phyloP scores from a whole-genome alignment of 2,113 vertebrate genomes.

The Cyphomyrus plagiostoma region DNA sequence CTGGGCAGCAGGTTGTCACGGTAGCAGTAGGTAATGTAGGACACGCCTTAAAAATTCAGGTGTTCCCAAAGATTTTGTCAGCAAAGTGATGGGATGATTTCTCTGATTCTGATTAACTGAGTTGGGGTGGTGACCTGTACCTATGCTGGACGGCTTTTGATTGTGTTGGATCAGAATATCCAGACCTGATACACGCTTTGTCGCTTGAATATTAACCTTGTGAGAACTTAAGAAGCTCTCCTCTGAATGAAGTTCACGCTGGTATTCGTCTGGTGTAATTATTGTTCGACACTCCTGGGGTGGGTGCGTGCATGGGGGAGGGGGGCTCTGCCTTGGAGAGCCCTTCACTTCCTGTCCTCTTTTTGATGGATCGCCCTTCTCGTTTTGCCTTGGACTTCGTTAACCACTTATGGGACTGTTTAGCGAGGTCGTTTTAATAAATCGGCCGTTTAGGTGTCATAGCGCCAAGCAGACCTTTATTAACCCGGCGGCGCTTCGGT shows the following conservation, averaged over 20 bases:
- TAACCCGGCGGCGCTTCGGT: conserved; percentile 10
- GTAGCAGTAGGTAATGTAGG: not conserved
- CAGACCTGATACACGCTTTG: not conserved
- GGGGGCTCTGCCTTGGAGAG: too few species aligned
- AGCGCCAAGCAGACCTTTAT: conserved; percentile 23
- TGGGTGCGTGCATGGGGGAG: not conserved
- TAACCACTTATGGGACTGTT: conserved; percentile 19
- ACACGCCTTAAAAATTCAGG: not conserved
- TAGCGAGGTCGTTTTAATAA: not conserved
- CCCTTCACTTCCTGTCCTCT: not conserved
- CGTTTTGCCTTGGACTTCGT: conserved; percentile 17
- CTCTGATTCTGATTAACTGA: not conserved
- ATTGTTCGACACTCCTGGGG: not conserved
- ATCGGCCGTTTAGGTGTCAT: conserved; percentile 1
- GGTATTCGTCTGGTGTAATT: not conserved
- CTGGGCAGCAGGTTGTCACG: not conserved
- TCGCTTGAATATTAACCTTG: not conserved
- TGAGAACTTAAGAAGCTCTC: not conserved
- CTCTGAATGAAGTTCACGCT: not conserved
- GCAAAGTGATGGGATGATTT: not conserved
- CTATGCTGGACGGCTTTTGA: not conserved
- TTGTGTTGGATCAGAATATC: not conserved
- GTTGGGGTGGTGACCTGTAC: not conserved
- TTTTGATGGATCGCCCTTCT: conserved; percentile 7
- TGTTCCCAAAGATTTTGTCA: not conserved